Base-by-base conservation (phyloP, 2,113 vertebrate genomes). In the Brachypteracias leptosomus region DNA sequence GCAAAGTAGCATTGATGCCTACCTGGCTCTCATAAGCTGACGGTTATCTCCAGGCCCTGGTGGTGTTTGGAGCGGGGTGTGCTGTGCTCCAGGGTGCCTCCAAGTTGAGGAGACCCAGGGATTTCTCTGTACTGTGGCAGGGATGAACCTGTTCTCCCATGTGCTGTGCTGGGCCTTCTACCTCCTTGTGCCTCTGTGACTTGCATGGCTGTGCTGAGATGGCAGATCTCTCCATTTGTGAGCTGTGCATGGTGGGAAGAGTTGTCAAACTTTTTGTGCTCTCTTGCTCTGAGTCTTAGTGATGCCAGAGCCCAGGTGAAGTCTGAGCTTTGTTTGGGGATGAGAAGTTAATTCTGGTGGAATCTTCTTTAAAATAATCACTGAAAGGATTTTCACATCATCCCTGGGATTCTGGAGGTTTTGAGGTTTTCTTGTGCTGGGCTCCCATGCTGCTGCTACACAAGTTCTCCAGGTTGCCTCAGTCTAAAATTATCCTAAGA, bases 1-100 rank as follows among this genome's bases (percentile, higher is more conserved):
- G 26, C 21, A 22, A n/a, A 31, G 62, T 17, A 15, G 20, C 52
- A 0, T 5, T 22, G 40, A 22, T 17, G 36, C 2, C 0, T 1
- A 4, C 26, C 54, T 35, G 70, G 11, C 22, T 66, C 33, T 63
- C 22, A 4, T 33, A 52, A 66, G 26, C 16, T 4, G 0, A 0
- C 2, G 3, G 65, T 19, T 16, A 14, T 20, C 33, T 21, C 28
- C 13, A 14, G 33, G 40, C 10, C 38, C 17, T 1, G 0, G 5
- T 16, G 16, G 10, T 8, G 31, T 18, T 9, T 54, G 24, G 16
- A 29, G n/a, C 1, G 6, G 42, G 13, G 40, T 46, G 63, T 47
- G 33, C 65, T 47, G 65, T 12, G 42, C 24, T 29, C 22, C 22
- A 1, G 6, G 5, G 6, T 31, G 42, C 12, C 7, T 58, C 47